phyloP scores from a whole-genome alignment of 2,797 vertebrate species.

The Mormyrops boulengeri region DNA sequence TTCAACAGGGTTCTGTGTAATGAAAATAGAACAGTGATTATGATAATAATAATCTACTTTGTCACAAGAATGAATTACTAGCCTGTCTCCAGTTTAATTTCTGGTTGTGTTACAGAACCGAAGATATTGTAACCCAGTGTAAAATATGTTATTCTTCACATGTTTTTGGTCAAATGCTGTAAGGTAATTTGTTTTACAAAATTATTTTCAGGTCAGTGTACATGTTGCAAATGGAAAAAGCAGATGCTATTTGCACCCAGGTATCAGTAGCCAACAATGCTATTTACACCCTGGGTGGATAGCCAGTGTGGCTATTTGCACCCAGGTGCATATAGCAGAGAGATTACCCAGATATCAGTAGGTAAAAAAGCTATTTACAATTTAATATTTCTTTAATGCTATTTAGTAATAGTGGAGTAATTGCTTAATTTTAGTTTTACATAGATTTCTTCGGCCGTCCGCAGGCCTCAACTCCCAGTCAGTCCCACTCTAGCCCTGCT shows the following conservation, averaged over 20 bases:
- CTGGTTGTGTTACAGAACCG: conserved; percentile 7
- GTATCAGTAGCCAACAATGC: too few relatives aligned
- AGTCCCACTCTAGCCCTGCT: not conserved
- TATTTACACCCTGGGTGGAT: not conserved
- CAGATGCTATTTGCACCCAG: not conserved
- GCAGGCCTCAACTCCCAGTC: not conserved
- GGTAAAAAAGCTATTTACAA: not conserved
- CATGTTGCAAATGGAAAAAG: not conserved
- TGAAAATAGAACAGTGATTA: conserved; percentile 1
- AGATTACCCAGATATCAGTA: not conserved
- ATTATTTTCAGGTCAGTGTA: conserved; percentile 1
- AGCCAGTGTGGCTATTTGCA: not conserved
- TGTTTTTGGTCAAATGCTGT: conserved; percentile 13
- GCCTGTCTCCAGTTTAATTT: conserved; percentile 9
- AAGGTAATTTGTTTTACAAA: conserved; percentile 2
- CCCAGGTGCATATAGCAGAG: not conserved
- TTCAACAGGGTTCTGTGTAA: not conserved
- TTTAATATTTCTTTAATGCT: not conserved
- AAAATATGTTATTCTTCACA: not conserved
- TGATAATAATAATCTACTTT: conserved; percentile 3
- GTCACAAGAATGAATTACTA: not conserved
- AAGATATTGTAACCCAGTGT: not conserved
- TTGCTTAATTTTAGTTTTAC: not conserved
- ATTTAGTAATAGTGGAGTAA: not conserved
- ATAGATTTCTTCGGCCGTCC: not conserved